phyloP scores from a whole-genome alignment of 2,797 vertebrate genomes.

The Phataginus tetradactyla region DNA sequence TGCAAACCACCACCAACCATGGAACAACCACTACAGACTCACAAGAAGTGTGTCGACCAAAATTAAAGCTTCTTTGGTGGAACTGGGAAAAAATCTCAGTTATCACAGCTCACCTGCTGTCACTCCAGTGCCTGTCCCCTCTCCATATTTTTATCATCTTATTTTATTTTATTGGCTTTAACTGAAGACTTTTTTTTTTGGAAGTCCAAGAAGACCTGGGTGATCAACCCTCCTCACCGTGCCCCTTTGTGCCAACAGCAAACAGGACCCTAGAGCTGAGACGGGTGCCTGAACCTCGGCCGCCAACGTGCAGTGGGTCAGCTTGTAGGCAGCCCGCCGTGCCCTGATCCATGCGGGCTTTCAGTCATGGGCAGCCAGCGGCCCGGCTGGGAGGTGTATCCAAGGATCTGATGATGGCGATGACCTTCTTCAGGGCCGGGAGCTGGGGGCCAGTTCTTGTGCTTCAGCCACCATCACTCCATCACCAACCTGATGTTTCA shows the following conservation, averaged over 20 bases:
- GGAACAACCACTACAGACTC: not conserved
- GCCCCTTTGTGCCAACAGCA: rapidly evolving
- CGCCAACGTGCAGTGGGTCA: constrained; percentile 88
- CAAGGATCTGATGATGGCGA: constrained; percentile 89
- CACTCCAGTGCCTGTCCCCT: not conserved
- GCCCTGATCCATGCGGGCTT: constrained; percentile 91
- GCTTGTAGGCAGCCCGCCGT: rapidly evolving
- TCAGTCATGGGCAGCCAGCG: constrained; percentile 90
- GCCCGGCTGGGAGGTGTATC: constrained; percentile 85
- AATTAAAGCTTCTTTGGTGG: not conserved
- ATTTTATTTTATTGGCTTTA: not conserved
- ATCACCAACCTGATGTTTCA: constrained; percentile 85
- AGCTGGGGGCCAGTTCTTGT: constrained; percentile 60
- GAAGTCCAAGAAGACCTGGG: not conserved
- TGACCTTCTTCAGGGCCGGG: constrained; percentile 88
- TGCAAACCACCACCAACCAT: not conserved
- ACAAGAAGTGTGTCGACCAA: not conserved
- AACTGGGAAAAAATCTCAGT: not conserved
- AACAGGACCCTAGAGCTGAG: rapidly evolving
- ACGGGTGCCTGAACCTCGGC: constrained; percentile 66
- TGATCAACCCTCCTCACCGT: rapidly evolving
- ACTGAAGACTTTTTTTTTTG: not conserved
- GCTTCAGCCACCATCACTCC: constrained; percentile 85
- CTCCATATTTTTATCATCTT: too few species aligned
- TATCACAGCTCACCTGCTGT: too few species aligned